phyloP scores from a whole-genome alignment of 2,797 vertebrate genomes.

The Pristis pectinata region DNA sequence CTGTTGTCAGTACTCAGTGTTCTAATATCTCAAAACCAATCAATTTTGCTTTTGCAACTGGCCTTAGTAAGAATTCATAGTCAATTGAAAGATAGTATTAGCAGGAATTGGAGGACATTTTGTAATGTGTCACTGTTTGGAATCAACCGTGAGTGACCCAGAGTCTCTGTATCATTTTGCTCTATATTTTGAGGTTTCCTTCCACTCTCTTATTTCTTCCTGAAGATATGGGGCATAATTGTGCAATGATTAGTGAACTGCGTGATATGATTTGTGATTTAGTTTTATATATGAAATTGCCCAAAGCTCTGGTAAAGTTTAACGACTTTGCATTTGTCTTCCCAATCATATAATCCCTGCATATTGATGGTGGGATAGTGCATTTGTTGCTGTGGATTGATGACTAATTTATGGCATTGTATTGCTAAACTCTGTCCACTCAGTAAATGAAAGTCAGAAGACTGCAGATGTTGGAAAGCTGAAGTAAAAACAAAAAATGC shows the following conservation, averaged over 20 bases:
- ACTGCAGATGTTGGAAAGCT: too few species aligned
- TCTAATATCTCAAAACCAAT: slow-evolving; percentile 5
- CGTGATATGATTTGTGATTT: background rate
- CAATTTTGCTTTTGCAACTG: background rate
- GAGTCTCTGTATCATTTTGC: background rate
- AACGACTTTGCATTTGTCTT: background rate
- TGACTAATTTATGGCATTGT: background rate
- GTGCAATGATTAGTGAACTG: background rate
- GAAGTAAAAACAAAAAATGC: too few species aligned
- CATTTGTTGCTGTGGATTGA: too few species aligned
- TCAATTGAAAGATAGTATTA: background rate
- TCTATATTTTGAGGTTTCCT: background rate
- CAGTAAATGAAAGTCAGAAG: background rate
- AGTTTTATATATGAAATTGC: background rate
- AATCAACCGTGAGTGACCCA: background rate
- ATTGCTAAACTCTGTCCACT: background rate
- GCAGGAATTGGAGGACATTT: background rate
- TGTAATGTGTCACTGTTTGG: background rate
- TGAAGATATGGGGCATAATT: background rate
- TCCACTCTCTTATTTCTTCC: background rate
- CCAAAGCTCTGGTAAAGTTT: background rate
- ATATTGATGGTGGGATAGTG: background rate
- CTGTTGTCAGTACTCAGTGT: slow-evolving; percentile 9
- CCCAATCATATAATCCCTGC: background rate
- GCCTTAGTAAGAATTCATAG: background rate